phyloP scores from a whole-genome alignment of 2,797 vertebrate genomes.

The Parauchenoglanis punctatus region DNA sequence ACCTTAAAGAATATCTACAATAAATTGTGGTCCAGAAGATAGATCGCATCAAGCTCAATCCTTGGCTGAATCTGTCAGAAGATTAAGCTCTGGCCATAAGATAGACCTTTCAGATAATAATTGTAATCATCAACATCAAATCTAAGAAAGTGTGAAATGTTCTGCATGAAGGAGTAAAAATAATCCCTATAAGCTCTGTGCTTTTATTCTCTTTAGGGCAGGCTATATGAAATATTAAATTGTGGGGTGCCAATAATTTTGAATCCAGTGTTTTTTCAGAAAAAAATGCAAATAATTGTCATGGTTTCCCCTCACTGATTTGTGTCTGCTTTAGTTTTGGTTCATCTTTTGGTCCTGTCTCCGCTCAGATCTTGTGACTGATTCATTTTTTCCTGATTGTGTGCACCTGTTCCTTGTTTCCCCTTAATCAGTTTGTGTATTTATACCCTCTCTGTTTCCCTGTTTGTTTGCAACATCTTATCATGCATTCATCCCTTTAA shows the following conservation, averaged over 20 bases:
- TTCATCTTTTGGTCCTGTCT: slow-evolving; percentile 5
- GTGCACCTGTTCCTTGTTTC: slow-evolving; percentile 14
- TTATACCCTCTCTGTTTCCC: background rate
- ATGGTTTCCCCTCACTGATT: background rate
- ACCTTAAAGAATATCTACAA: background rate
- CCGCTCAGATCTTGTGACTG: background rate
- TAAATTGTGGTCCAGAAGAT: background rate
- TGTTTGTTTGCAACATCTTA: background rate
- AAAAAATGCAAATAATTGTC: background rate
- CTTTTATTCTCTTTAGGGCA: background rate
- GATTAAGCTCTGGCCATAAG: background rate
- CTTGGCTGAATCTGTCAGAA: background rate
- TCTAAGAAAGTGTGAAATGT: background rate
- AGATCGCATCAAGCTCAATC: background rate
- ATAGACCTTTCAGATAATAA: background rate
- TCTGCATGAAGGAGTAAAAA: background rate
- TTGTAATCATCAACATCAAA: background rate
- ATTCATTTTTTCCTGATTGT: slow-evolving; percentile 12
- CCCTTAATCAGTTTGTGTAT: slow-evolving; percentile 7
- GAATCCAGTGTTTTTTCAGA: background rate
- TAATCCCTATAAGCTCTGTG: background rate
- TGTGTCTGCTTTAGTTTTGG: background rate
- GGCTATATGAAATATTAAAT: background rate
- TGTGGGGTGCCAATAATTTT: background rate
- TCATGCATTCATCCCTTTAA: slow-evolving; percentile 20